Evolutionary conservation across 2,797 vertebrate species (phyloP).

Genomic region (Microchirus variegatus): DNA sequence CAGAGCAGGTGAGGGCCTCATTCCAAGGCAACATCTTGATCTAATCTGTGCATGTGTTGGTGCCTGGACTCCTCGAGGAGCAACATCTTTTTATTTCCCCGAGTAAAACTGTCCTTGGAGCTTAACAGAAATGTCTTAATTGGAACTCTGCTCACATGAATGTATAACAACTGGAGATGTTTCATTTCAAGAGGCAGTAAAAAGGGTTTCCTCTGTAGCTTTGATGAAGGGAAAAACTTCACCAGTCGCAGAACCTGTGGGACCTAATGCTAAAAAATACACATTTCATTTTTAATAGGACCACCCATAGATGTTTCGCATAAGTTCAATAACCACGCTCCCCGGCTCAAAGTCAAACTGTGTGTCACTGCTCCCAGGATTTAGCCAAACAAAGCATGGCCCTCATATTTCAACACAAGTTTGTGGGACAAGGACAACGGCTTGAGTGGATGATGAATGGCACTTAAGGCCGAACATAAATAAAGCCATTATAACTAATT

Average conservation of each 20-base stretch:
- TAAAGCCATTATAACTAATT: slow-evolving; percentile 77
- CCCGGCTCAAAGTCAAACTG: slow-evolving; percentile 50
- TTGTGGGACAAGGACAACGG: slow-evolving; percentile 61
- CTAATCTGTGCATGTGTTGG: slow-evolving; percentile 51
- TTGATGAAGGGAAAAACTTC: slow-evolving; percentile 24
- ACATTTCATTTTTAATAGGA: slow-evolving; percentile 40
- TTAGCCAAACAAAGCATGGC: slow-evolving; percentile 46
- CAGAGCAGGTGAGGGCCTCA: slow-evolving; percentile 67
- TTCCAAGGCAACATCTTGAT: slow-evolving; percentile 71
- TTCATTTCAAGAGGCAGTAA: slow-evolving; percentile 41
- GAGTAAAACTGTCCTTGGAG: slow-evolving; percentile 32
- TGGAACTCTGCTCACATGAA: slow-evolving; percentile 39
- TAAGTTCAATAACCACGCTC: slow-evolving; percentile 47
- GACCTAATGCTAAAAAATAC: slow-evolving; percentile 29
- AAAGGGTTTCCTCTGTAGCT: slow-evolving; percentile 17
- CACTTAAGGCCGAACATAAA: slow-evolving; percentile 69
- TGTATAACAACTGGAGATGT: slow-evolving; percentile 25
- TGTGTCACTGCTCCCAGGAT: slow-evolving; percentile 19
- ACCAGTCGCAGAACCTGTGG: slow-evolving; percentile 26
- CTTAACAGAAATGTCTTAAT: slow-evolving; percentile 43
- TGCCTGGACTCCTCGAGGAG: slow-evolving; percentile 41
- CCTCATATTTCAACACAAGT: slow-evolving; percentile 51
- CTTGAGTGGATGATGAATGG: slow-evolving; percentile 72
- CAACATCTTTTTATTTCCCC: slow-evolving; percentile 44
- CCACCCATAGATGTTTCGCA: slow-evolving; percentile 50